Base-by-base conservation (phyloP, 2,888 invertebrate species). In the Aelia acuminata region DNA sequence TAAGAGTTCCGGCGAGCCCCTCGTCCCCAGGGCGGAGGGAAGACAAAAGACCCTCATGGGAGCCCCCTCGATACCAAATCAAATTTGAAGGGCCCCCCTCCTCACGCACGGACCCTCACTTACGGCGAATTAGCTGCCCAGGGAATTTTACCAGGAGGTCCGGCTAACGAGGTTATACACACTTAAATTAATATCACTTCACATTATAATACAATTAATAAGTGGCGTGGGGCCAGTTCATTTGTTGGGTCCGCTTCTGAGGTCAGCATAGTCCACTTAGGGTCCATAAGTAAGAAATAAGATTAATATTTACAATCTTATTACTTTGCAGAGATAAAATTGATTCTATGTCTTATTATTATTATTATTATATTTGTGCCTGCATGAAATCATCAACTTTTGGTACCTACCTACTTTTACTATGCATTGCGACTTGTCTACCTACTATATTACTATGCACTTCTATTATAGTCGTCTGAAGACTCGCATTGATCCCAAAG, bases 31-130 rank as follows among this genome's bases (percentile, higher is more conserved):
- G 75, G 87, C 47, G 26, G n/a, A 13, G 57, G 18, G 57, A 48
- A 84, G 80, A 87, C 87, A 87, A 87, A 87, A 70, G 87, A 87
- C 75, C 48, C 87, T 75, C 87, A 5, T 48, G 87, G 87, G 87
- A 87, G 80, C 80, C 87, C 87, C 84, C 87, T 84, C 87, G 80
- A 80, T 87, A 49, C 84, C 87, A 87, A 87, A 87, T 87, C 87
- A 87, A 87, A 87, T 87, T 87, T 87, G 80, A 26, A 39, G 80
- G 87, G 80, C 31, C 49, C 43, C 53, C 53, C n/a, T n/a, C 31
- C 53, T 39, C 80, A 80, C 80, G 80, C 80, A 80, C 80, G 80
- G 80, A 43, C 85, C 53, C 53, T 53, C 85, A 85, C 85, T 85
- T 85, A 85, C 50, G 85, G 53, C 48, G 85, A 85, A 85, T 85